A percentile compares a stretch with the other conserved stretches of the same genome.
phyloP scores from a whole-genome alignment of 2,797 vertebrate genomes.

The Apogon hyalosoma region DNA sequence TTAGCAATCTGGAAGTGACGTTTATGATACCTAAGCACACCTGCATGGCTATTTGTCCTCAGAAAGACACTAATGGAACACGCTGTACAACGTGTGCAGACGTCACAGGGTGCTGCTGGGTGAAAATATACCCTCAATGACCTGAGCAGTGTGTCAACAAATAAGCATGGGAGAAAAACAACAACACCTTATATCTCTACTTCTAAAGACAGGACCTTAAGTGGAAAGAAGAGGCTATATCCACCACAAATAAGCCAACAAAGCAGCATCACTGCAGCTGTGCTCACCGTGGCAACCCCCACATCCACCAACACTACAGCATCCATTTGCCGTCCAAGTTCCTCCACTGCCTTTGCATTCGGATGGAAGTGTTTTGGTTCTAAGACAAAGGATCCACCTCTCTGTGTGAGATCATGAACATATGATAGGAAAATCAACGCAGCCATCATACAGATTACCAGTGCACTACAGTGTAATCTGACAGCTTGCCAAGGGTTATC shows the following conservation, averaged over 20 bases:
- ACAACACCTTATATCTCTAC: conserved; percentile 7
- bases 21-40: conserved; percentile 27
- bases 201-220: background rate
- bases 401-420: conserved; percentile 13
- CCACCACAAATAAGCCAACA: conserved; percentile 28
- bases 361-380: conserved; percentile 2
- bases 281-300: conserved; percentile 38
- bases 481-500: conserved; percentile 10
- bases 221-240: background rate
- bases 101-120: conserved; percentile 22
- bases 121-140: conserved; percentile 15
- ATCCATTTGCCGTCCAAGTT: conserved; percentile 1
- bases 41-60: conserved; percentile 7
- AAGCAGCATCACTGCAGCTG: conserved; percentile 34
- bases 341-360: background rate
- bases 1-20: conserved; percentile 45
- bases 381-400: conserved; percentile 6
- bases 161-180: conserved; percentile 2
- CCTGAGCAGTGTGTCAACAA: conserved; percentile 30
- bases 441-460: conserved; percentile 26
- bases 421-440: background rate
- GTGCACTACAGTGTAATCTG: conserved; percentile 37
- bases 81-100: conserved; percentile 11
- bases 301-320: conserved; percentile 19
- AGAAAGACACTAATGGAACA: conserved; percentile 11